phyloP scores from a whole-genome alignment of 2,888 invertebrate genomes.

The Ceramica pisi region DNA sequence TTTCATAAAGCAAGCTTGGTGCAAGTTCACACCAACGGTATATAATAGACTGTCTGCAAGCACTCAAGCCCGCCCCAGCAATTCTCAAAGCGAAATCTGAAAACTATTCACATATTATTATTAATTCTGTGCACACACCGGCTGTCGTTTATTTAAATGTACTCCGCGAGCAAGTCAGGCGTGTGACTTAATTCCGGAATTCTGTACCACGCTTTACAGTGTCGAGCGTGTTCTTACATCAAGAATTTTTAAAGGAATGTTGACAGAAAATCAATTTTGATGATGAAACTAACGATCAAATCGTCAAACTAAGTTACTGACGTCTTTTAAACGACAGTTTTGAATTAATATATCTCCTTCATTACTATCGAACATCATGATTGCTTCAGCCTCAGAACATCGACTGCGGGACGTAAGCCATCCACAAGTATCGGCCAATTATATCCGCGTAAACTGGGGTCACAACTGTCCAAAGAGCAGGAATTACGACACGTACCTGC shows the following conservation, averaged over 20 bases:
- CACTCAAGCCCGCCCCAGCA: conserved; percentile 45
- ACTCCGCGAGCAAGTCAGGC: conserved; percentile 69
- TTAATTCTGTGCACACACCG: conserved; percentile 70
- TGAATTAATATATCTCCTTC: too few relatives aligned
- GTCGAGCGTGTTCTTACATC: conserved; percentile 10
- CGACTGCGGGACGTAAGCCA: too few relatives aligned
- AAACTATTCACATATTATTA: conserved; percentile 66
- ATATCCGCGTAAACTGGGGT: too few relatives aligned
- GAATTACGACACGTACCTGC: too few relatives aligned
- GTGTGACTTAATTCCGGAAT: conserved; percentile 74
- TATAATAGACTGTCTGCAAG: conserved; percentile 42
- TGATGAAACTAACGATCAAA: not conserved
- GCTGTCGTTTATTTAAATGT: conserved; percentile 75
- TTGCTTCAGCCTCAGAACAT: too few relatives aligned
- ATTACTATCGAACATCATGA: too few relatives aligned
- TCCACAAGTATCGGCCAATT: too few relatives aligned
- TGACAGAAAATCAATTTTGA: conserved; percentile 1
- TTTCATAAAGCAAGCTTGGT: conserved; percentile 25
- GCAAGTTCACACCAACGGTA: conserved; percentile 11
- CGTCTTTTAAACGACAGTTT: too few relatives aligned
- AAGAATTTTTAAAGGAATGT: conserved; percentile 10
- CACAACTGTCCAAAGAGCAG: too few relatives aligned
- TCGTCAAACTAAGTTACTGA: not conserved
- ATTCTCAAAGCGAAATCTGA: conserved; percentile 60
- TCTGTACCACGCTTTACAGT: conserved; percentile 55